Conservation (phyloP, 2,797 vertebrate species). For the Oreochromis mossambicus region DNA sequence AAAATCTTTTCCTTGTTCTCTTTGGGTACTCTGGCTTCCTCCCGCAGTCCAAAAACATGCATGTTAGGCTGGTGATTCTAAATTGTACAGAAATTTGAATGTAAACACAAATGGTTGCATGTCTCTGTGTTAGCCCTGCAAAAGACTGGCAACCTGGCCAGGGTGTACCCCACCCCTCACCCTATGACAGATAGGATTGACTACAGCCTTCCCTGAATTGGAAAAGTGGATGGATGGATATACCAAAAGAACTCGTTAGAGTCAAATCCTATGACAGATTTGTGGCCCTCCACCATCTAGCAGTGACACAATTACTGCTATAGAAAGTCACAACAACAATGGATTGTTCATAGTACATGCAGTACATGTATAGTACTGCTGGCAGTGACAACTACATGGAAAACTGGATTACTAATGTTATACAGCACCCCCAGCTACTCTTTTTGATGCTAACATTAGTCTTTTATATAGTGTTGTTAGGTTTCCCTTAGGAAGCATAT, state of each 20-base stretch:
- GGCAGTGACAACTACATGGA: not conserved
- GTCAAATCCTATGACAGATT: not conserved
- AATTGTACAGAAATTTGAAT: not conserved
- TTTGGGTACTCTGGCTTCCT: not conserved
- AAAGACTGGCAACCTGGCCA: not conserved
- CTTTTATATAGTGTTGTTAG: not conserved
- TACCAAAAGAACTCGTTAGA: not conserved
- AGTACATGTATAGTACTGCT: not conserved
- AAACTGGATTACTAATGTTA: not conserved
- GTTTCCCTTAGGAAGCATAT: not conserved
- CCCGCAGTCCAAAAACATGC: not conserved
- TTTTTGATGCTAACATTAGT: not conserved
- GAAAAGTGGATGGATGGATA: not conserved
- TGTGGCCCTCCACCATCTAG: not conserved
- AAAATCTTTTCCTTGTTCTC: not conserved
- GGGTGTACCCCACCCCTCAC: not conserved
- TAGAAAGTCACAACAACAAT: not conserved
- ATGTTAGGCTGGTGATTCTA: not conserved
- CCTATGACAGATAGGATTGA: not conserved
- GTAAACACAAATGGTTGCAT: not conserved
- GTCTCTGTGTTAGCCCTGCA: not conserved
- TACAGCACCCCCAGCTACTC: not conserved
- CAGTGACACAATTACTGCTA: not conserved
- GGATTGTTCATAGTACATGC: not conserved
- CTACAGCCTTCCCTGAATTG: not conserved